Evolutionary conservation across 1,140 invertebrate species (phyloP).

Genomic region (Drosophila auraria): DNA sequence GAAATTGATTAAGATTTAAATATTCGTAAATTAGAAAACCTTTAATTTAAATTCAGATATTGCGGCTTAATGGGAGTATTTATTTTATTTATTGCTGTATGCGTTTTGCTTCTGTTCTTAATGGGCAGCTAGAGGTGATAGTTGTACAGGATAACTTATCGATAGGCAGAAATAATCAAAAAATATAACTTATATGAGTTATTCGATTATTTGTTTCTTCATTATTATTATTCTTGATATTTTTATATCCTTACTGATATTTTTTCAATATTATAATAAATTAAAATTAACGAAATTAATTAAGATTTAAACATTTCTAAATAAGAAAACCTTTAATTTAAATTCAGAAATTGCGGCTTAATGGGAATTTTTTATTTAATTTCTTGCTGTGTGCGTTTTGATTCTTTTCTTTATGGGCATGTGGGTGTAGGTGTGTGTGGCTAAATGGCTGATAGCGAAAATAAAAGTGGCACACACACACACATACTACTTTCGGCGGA

Average conservation of each 20-base stretch:
- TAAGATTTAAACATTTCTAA: neutral
- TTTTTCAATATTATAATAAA: neutral
- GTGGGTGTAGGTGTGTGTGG: constrained; percentile 27
- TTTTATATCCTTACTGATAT: no score
- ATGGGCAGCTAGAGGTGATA: no score
- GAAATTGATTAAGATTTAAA: no score
- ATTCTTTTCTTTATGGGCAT: constrained; percentile 1
- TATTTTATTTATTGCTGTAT: no score
- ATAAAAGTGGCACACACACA: constrained; percentile 71
- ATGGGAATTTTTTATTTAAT: neutral
- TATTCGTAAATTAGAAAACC: no score
- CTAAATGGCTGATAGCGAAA: constrained; percentile 79
- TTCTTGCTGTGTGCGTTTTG: neutral
- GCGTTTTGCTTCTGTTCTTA: no score
- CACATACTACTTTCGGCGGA: constrained; percentile 15
- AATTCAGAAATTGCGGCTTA: neutral
- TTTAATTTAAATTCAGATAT: no score
- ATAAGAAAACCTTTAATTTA: neutral
- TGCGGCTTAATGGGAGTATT: no score
- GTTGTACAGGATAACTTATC: no score
- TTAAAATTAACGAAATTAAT: neutral
- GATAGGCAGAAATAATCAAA: no score
- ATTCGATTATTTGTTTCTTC: no score
- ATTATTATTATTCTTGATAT: neutral
- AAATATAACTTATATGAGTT: no score